These are phyloP conservation scores for Nomada flava DNA, from an alignment of 2,888 invertebrate species.

Conservation along the genomic window DNA sequence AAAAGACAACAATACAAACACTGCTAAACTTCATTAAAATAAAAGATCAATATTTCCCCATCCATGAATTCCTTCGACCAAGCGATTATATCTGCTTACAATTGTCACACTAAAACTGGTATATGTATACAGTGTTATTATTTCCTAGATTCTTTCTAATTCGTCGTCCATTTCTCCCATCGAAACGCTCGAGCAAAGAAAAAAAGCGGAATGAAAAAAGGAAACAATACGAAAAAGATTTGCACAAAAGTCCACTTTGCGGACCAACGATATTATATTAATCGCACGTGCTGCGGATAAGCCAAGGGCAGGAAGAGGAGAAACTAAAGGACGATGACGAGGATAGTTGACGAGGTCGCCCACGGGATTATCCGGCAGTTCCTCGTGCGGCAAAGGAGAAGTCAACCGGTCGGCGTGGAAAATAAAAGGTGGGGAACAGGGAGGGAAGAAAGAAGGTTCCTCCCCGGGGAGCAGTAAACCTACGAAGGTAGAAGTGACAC, in stretches of 20 bases:
- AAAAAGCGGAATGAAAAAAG: too few relatives aligned
- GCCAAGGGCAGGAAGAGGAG: slow-evolving; percentile 25
- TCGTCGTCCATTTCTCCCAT: too few relatives aligned
- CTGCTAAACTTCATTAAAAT: too few relatives aligned
- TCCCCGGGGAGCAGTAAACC: slow-evolving; percentile 74
- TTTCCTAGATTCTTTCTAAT: too few relatives aligned
- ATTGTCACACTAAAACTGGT: too few relatives aligned
- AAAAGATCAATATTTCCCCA: too few relatives aligned
- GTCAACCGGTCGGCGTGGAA: slow-evolving; percentile 47
- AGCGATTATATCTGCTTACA: too few relatives aligned
- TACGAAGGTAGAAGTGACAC: slow-evolving; percentile 77
- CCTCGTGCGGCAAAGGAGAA: slow-evolving; percentile 54
- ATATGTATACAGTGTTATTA: too few relatives aligned
- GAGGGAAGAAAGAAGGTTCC: slow-evolving; percentile 52
- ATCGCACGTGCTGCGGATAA: slow-evolving; percentile 3
- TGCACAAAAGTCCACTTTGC: background rate
- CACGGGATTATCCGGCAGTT: slow-evolving; percentile 53
- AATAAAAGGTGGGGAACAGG: slow-evolving; percentile 52
- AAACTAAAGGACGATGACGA: slow-evolving; percentile 49
- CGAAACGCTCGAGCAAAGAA: too few relatives aligned
- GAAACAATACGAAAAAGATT: background rate
- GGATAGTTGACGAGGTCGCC: slow-evolving; percentile 53
- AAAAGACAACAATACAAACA: too few relatives aligned
- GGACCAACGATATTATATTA: background rate
- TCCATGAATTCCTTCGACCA: too few relatives aligned